Evolutionary conservation across 2,888 invertebrate species (phyloP), one percentile per base, ranked within the genome.

Genomic region (Hypselothyrea guttata): DNA sequence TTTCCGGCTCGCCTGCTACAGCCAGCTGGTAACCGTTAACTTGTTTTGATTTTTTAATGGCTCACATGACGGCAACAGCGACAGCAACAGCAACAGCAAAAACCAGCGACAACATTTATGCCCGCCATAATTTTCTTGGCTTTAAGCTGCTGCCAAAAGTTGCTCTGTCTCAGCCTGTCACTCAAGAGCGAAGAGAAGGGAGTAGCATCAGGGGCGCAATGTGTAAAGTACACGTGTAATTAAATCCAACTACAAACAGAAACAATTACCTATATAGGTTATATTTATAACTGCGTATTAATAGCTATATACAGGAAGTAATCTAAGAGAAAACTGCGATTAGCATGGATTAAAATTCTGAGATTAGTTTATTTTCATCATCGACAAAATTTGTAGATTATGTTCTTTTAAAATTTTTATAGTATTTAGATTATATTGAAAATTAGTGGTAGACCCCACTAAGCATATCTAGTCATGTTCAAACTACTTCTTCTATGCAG

Each of bases 11-110:
- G 69, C 69, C 76, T 45, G 72, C 64, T 57, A 67, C 72, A 72
- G 5, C 22, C 22, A 59, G 79, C 61, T 65, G 65, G 76, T 79
- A 62, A 60, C 81, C 69, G 86, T 64, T 85, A 82, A 82, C 84
- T 82, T 82, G 81, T 82, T 82, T 83, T 82, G 81, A 85, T 85
- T 85, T 82, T 82, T 83, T 83, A 82, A 82, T 85, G 84, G 86
- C 81, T 76, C 67, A 66, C 76, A 75, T 69, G 73, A 69, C 68
- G 71, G 64, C 72, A 54, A 54, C 54, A 38, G 18, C 47, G 35
- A 44, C 65, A 49, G 34, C 67, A 38, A 28, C 54, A 45, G 35
- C 56, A 41, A 13, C 41, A 42, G 8, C 38, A 45, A 35, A 51
- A 52, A 58, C 18, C 54, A 12, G 34, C 73, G 57, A 59, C 61